These are phyloP conservation scores for Zootoca vivipara DNA, from an alignment of 2,113 vertebrate species.

Conservation along the genomic window DNA sequence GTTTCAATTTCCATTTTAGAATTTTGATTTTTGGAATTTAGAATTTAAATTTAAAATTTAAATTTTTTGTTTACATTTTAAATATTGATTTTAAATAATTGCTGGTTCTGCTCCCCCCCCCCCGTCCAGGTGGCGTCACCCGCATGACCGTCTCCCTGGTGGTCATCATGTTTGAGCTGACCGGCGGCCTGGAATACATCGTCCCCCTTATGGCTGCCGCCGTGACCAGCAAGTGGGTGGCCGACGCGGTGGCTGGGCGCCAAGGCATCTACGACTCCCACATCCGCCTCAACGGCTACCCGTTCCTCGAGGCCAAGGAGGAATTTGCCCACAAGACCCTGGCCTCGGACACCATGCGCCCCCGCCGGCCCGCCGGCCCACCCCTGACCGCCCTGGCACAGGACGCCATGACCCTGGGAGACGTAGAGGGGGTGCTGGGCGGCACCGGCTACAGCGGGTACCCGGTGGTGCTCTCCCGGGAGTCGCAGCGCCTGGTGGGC, in stretches of 20 bases:
- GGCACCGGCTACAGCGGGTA: constrained; percentile 92
- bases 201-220: constrained; percentile 95
- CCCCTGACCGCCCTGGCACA: constrained; percentile 87
- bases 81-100: too few relatives aligned
- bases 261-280: constrained; percentile 97
- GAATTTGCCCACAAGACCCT: constrained; percentile 93
- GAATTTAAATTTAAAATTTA: too few relatives aligned
- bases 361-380: constrained; percentile 82
- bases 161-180: constrained; percentile 98
- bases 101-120: too few relatives aligned
- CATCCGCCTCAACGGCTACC: constrained; percentile 93
- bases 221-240: constrained; percentile 99
- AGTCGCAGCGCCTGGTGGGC: constrained; percentile 90
- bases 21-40: too few relatives aligned
- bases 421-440: constrained; percentile 83
- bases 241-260: constrained; percentile 90
- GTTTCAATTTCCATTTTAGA: too few relatives aligned
- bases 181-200: constrained; percentile 94
- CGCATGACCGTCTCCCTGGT: constrained; percentile 96
- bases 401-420: constrained; percentile 89
- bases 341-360: constrained; percentile 94
- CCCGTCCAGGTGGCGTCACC: constrained; percentile 87
- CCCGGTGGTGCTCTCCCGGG: constrained; percentile 88
- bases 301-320: constrained; percentile 94
- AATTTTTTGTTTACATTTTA: too few relatives aligned